Conservation (phyloP, 2,113 vertebrate genomes). For the Tautogolabrus adspersus region DNA sequence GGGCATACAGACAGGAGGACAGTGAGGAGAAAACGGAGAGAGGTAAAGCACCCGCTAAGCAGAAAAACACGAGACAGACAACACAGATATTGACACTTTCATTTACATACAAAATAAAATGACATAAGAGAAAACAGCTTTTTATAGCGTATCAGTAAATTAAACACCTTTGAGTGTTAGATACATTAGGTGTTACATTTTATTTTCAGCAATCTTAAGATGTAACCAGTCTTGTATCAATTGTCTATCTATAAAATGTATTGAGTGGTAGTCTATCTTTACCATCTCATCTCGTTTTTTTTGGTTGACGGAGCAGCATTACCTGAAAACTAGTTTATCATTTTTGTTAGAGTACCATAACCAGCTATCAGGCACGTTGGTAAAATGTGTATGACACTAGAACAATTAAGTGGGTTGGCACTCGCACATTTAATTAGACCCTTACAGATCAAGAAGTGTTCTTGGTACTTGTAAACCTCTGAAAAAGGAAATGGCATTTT, state of each 20-base stretch:
- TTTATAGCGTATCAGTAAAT: neutral
- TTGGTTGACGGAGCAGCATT: slow-evolving; percentile 8
- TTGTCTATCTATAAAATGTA: neutral
- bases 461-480: slow-evolving; percentile 1
- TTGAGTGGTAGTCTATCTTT: neutral
- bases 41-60: slow-evolving; percentile 81
- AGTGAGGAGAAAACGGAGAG: slow-evolving; percentile 78
- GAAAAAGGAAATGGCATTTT: neutral
- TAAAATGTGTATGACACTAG: neutral
- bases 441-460: slow-evolving; percentile 6
- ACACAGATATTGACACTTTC: slow-evolving; percentile 14
- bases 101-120: neutral
- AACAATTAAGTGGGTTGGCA: slow-evolving; percentile 15
- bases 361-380: neutral
- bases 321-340: neutral
- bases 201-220: neutral
- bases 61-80: slow-evolving; percentile 6
- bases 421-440: slow-evolving; percentile 18
- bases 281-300: neutral
- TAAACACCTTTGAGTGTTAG: neutral
- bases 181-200: neutral
- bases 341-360: neutral
- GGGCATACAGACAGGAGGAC: slow-evolving; percentile 87
- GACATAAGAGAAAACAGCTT: neutral
- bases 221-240: neutral